Evolutionary conservation across 2,113 vertebrate genomes (phyloP), one percentile per base, ranked within the genome.

Genomic region (Lepidothrix coronata): DNA sequence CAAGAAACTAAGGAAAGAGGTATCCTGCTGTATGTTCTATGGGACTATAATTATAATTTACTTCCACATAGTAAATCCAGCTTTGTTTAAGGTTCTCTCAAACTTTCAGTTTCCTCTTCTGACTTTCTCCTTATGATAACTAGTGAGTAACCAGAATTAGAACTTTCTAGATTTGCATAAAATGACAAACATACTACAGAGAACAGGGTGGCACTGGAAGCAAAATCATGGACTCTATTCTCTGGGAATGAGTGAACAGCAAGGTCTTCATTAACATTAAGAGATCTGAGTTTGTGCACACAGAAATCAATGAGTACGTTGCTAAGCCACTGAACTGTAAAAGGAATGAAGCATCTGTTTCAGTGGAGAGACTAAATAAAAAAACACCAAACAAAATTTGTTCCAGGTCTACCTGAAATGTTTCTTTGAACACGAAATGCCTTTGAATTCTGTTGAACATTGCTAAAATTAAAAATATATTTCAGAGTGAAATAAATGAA

Each of bases 261-360:
- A 76, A 86, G 54, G 65, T 44, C 54, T 58, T 76, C 65, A 86
- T 95, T 92, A 90, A 48, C 63, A 17, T 65, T 93, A 91, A 94
- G 20, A 19, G 48, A 73, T 83, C 49, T 73, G 49, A 85, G 35
- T 57, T 33, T 79, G 19, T 88, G 44, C 31, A 72, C 55, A 58
- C 28, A 65, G 22, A 96, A 95, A 85, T 90, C 82, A 75, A 46
- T 85, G 43, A 90, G 59, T 81, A 48, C 35, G 24, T 68, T 88
- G 30, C 33, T 33, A 44, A 88, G 33, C 44, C 27, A 83, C 25
- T 76, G 54, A 92, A 80, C 28, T 52, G 35, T 72, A 79, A 93
- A 95, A 93, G 11, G 39, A 85, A 48, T 65, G 67, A 79, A 71
- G 21, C 35, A 83, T 72, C 54, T 83, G 39, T 61, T 92, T 88